Evolutionary conservation across 2,113 vertebrate species (phyloP), one percentile per base, ranked within the genome.

Genomic region (Mesocricetus auratus): DNA sequence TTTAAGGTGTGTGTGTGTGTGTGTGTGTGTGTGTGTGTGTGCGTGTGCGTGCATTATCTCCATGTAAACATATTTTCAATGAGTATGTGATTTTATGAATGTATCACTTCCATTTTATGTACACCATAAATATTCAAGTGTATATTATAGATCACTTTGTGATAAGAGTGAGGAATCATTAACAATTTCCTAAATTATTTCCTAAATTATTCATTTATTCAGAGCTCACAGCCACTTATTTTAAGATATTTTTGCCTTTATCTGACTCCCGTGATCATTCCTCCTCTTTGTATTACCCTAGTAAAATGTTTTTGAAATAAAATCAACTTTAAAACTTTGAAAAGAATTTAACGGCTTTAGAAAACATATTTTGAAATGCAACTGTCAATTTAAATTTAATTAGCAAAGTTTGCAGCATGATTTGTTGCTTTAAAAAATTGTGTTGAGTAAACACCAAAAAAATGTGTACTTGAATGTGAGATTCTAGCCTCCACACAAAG

Each of bases 331-430:
- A 90, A 93, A 93, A 92, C 73, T 4, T 45, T 89, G 19, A 92
- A 95, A 92, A 64, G 50, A 93, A 85, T 39, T 64, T 88, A 87
- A 96, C 74, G n/a, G 3, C 11, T 96, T 90, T 90, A 77, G 29
- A 86, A 91, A 89, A 39, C 83, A 69, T 33, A 24, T 50, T 22
- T 75, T 31, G 53, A 95, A 77, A 86, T 81, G 12, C 10, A 91
- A 3, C 12, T 77, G 13, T 73, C 91, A 75, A 82, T 62, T 24
- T 33, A 86, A 73, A 11, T 79, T 89, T 89, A 94, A 89, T 29
- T 50, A n/a, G 1, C 7, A 68, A 36, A 39, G 0, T 66, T 77
- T 77, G 8, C 1, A 81, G 15, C 4, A 93, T 29, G 7, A 71
- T 87, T 31, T 50, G 7, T 26, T 93, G 19, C 17, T 92, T 89